Conservation (phyloP, 2,888 invertebrate species). For the Alloplasta piceator region DNA sequence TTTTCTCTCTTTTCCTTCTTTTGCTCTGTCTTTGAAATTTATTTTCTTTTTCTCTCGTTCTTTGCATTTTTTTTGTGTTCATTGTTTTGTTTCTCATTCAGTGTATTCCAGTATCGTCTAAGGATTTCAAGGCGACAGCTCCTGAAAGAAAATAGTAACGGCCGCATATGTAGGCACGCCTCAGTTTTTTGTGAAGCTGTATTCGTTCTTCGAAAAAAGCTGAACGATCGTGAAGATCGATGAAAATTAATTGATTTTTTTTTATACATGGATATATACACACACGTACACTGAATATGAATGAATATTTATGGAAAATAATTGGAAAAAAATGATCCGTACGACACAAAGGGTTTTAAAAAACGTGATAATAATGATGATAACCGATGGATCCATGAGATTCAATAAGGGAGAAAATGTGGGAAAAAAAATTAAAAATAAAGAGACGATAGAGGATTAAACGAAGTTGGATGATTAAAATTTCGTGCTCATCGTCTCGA, state of each 20-base stretch:
- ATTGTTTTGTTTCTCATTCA: constrained; percentile 65
- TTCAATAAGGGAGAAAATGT: neutral
- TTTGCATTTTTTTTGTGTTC: constrained; percentile 69
- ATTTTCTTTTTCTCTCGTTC: constrained; percentile 42
- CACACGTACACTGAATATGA: constrained; percentile 55
- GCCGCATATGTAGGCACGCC: constrained; percentile 77
- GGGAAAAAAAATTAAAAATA: constrained; percentile 25
- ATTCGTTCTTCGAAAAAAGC: constrained; percentile 29
- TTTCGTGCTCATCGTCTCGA: constrained; percentile 74
- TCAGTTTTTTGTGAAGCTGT: constrained; percentile 56
- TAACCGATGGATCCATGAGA: constrained; percentile 4
- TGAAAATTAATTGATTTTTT: constrained; percentile 44
- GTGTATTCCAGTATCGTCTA: constrained; percentile 77
- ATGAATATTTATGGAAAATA: constrained; percentile 69
- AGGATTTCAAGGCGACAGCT: constrained; percentile 83
- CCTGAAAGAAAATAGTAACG: constrained; percentile 82
- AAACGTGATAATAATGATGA: constrained; percentile 13
- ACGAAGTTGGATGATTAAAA: constrained; percentile 74
- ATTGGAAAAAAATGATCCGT: constrained; percentile 68
- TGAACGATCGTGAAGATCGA: constrained; percentile 22
- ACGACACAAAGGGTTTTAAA: constrained; percentile 48
- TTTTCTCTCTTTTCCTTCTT: constrained; percentile 52
- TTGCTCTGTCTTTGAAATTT: constrained; percentile 44
- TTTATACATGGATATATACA: constrained; percentile 36
- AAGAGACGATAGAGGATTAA: constrained; percentile 65